A percentile compares a stretch with the other conserved stretches of the same genome.
Conservation (phyloP, 1,140 invertebrate species). For the Drosophila neocordata region DNA sequence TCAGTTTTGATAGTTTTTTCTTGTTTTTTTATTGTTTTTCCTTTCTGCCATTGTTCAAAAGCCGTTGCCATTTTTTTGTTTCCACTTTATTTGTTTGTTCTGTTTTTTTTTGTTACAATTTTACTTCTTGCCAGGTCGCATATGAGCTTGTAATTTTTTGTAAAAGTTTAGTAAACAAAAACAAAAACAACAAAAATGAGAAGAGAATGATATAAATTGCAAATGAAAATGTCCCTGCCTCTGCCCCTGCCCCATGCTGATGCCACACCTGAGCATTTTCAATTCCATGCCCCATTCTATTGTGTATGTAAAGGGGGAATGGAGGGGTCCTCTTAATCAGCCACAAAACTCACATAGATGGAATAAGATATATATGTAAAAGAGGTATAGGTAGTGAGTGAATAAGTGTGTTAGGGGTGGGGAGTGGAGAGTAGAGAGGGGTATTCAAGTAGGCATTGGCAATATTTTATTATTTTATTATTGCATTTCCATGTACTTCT, state of each 20-base stretch:
- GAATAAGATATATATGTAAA: constrained; percentile 13
- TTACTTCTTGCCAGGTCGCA: background rate
- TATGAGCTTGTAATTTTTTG: constrained; percentile 1
- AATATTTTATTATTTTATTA: constrained; percentile 37
- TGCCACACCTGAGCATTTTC: constrained; percentile 28
- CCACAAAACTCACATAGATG: background rate
- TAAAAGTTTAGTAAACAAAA: constrained; percentile 52
- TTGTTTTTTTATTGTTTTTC: background rate
- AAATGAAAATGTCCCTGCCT: background rate
- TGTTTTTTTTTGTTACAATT: background rate
- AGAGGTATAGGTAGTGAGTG: background rate
- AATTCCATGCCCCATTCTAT: background rate
- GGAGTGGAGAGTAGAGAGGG: background rate
- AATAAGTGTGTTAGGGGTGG: too few species aligned
- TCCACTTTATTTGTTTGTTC: constrained; percentile 46
- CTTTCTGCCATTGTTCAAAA: constrained; percentile 55
- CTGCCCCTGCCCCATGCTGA: background rate
- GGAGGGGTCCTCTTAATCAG: background rate
- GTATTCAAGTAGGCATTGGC: background rate
- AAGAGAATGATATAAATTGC: background rate
- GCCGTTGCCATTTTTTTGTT: constrained; percentile 22
- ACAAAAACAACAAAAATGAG: too few species aligned
- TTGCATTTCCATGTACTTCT: constrained; percentile 54
- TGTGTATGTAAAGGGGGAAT: too few species aligned
- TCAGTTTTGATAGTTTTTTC: constrained; percentile 76